Evolutionary conservation across 64 coral and sea anemone species (phyloP).

Genomic region (Dendrophyllia cribrosa): DNA sequence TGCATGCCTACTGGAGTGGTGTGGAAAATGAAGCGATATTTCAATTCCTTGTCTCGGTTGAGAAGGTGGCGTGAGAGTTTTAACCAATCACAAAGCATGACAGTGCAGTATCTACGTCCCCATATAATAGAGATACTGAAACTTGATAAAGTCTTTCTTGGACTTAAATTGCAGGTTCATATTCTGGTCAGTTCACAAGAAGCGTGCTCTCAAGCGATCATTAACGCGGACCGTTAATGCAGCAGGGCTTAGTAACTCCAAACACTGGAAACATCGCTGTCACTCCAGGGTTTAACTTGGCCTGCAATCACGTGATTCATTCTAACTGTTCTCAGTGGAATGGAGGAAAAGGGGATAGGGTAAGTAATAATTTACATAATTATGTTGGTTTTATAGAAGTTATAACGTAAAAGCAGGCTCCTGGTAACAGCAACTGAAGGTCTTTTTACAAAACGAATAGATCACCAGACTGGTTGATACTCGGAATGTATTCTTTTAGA

Average conservation of each 20-base stretch:
- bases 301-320: conserved; percentile 53
- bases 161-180: not conserved
- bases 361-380: not conserved
- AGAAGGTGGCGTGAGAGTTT: too few species aligned
- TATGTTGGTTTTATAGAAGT: too few species aligned
- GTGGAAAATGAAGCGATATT: too few species aligned
- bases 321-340: conserved; percentile 3
- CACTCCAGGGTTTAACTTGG: conserved; percentile 11
- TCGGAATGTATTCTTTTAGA: too few species aligned
- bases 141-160: not conserved
- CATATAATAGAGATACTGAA: too few species aligned
- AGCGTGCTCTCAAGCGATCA: not conserved
- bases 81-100: too few species aligned
- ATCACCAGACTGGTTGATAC: too few species aligned
- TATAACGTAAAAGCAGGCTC: too few species aligned
- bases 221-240: not conserved
- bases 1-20: not conserved
- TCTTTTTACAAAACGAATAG: too few species aligned
- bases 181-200: conserved; percentile 40
- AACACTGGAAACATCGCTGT: conserved; percentile 25
- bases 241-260: not conserved
- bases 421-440: too few species aligned
- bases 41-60: too few species aligned
- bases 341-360: not conserved
- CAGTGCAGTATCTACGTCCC: too few species aligned